These are phyloP conservation scores for Notarius lentiginosus DNA, from an alignment of 2,113 vertebrate species.

Conservation along the genomic window DNA sequence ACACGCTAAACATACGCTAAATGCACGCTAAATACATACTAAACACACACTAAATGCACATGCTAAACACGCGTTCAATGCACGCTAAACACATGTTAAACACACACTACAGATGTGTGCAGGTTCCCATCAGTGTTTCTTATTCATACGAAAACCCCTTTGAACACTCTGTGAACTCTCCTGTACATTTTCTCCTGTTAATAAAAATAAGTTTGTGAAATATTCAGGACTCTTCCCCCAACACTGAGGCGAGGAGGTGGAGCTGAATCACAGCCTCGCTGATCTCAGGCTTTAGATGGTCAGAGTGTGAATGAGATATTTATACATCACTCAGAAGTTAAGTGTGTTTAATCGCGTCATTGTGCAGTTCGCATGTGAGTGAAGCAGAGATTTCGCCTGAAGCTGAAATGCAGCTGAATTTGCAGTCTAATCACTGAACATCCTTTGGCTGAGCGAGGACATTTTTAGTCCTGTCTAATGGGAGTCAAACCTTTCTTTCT, in stretches of 20 bases:
- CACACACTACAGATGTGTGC: background rate
- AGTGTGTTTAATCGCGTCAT: background rate
- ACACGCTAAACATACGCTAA: no score
- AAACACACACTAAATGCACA: no score
- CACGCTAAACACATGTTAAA: background rate
- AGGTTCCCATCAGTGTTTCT: background rate
- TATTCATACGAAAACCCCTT: background rate
- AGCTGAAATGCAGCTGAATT: constrained; percentile 11
- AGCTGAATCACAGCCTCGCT: background rate
- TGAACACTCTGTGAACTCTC: background rate
- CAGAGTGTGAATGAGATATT: background rate
- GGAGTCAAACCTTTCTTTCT: constrained; percentile 43
- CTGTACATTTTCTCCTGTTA: background rate
- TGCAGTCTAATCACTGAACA: background rate
- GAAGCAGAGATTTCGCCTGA: background rate
- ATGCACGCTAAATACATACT: no score
- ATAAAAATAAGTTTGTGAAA: background rate
- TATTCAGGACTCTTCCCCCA: background rate
- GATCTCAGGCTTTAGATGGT: background rate
- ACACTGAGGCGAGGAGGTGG: background rate
- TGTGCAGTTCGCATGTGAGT: background rate
- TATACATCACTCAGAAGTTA: background rate
- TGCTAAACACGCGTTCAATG: background rate
- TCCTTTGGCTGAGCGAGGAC: constrained; percentile 18
- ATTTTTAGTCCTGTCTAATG: constrained; percentile 50